Evolutionary conservation across 1,140 invertebrate species (phyloP).

Genomic region (Campoletis sonorensis): DNA sequence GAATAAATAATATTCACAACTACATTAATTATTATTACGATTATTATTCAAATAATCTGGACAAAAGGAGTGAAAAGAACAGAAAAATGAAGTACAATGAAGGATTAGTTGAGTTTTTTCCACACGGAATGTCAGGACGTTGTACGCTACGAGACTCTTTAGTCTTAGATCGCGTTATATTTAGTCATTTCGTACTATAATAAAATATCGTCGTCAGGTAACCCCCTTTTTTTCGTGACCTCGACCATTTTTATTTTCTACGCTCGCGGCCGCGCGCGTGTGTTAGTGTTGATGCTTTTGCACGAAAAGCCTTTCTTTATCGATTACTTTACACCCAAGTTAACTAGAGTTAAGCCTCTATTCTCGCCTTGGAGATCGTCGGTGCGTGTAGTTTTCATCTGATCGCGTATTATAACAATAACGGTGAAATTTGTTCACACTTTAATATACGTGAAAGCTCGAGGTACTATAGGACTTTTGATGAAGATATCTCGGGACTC

Average conservation of each 20-base stretch:
- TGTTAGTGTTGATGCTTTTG: constrained; percentile 23
- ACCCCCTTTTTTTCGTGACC: constrained; percentile 22
- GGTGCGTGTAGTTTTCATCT: constrained; percentile 26
- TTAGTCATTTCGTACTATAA: constrained; percentile 18
- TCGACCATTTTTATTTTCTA: constrained; percentile 20
- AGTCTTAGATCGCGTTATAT: neutral
- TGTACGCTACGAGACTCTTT: neutral
- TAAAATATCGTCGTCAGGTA: constrained; percentile 26
- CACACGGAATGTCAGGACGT: neutral
- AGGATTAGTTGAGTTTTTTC: neutral
- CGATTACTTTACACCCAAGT: constrained; percentile 34
- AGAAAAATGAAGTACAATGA: neutral
- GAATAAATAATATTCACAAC: too few species aligned
- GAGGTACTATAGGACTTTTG: neutral
- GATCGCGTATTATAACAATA: constrained; percentile 7
- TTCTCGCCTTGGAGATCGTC: constrained; percentile 1
- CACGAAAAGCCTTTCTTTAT: constrained; percentile 42
- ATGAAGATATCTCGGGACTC: too few species aligned
- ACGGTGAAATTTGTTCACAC: constrained; percentile 9
- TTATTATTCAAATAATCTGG: neutral
- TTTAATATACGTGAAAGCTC: neutral
- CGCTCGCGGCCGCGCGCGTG: neutral
- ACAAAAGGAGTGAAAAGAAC: neutral
- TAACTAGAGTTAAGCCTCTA: constrained; percentile 10
- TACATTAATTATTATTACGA: too few species aligned